Base-by-base conservation (phyloP, 2,113 vertebrate species). In the Salvelinus alpinus region DNA sequence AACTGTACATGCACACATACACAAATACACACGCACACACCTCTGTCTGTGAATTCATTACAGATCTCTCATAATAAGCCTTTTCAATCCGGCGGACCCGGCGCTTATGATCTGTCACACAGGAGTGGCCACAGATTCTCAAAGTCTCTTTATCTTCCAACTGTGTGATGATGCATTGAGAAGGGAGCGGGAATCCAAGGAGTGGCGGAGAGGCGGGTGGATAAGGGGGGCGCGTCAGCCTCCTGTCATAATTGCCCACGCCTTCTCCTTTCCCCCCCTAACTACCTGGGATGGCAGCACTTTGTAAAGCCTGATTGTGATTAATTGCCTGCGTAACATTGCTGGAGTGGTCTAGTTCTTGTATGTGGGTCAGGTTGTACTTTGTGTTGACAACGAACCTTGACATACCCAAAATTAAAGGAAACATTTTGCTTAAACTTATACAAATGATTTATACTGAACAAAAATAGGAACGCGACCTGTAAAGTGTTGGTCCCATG, bases 291-390 rank as follows among this genome's bases (percentile, higher is more conserved):
- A 91, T 83, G 75, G 82, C 78, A 79, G 81, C 75, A 82, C 87
- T 78, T 77, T 64, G 76, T 88, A 87, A 60, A 48, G 22, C 22
- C 86, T 90, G 86, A 71, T 82, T 73, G 67, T 93, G 91, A 93
- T 90, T 91, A 93, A 93, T 91, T 75, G 81, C 87, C 47, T 68
- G 75, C 83, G 72, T 81, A 77, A 79, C 14, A 16, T 51, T 51
- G 75, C 78, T 57, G 79, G 87, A 86, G 80, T 22, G 80, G 86
- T 91, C 89, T 82, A 85, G 81, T 92, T 91, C 78, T 84, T 65
- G 77, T 85, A 91, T 91, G 88, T 91, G 89, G 91, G 91, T 89
- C 89, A 89, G 72, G n/a, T 75, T 88, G 87, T 90, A 75, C 90
- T 77, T 76, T 65, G 76, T 75, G 67, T 72, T 31, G 77, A 83